Conservation (phyloP, 2,888 invertebrate species). For the Eumerus sabulonum region DNA sequence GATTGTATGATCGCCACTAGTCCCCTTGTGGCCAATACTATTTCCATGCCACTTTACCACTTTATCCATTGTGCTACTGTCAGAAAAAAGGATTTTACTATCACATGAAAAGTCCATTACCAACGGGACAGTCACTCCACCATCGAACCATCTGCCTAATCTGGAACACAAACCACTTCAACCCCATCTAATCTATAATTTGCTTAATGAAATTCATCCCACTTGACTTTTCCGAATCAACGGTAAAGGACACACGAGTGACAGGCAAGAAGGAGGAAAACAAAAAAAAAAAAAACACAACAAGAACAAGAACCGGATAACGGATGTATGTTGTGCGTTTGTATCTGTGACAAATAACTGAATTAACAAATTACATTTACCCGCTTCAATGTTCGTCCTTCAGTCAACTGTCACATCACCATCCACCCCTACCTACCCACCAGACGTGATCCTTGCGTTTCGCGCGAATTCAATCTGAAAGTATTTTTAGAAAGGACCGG, state of each 20-base stretch:
- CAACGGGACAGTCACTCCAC: conserved; percentile 2
- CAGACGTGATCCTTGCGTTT: conserved; percentile 20
- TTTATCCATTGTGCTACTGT: no score
- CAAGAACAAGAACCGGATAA: not conserved
- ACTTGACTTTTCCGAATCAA: conserved; percentile 26
- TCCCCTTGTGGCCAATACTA: no score
- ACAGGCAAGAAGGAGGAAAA: no score
- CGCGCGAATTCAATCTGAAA: conserved; percentile 9
- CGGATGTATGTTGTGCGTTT: conserved; percentile 8
- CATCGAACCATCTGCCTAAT: conserved; percentile 19
- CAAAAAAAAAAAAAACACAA: no score
- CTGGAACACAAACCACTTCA: not conserved
- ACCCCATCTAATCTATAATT: conserved; percentile 15
- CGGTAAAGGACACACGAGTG: not conserved
- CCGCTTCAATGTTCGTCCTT: conserved; percentile 40
- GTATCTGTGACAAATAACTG: conserved; percentile 50
- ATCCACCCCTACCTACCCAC: conserved; percentile 24
- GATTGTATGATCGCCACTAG: conserved; percentile 14
- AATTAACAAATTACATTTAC: conserved; percentile 51
- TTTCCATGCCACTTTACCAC: no score
- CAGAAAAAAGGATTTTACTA: not conserved
- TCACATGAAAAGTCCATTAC: conserved; percentile 54
- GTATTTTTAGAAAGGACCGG: conserved; percentile 39
- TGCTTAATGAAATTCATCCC: conserved; percentile 50
- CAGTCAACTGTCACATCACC: conserved; percentile 53